These are phyloP conservation scores for Heterohyrax brucei DNA, from an alignment of 2,797 vertebrate species.

Conservation along the genomic window DNA sequence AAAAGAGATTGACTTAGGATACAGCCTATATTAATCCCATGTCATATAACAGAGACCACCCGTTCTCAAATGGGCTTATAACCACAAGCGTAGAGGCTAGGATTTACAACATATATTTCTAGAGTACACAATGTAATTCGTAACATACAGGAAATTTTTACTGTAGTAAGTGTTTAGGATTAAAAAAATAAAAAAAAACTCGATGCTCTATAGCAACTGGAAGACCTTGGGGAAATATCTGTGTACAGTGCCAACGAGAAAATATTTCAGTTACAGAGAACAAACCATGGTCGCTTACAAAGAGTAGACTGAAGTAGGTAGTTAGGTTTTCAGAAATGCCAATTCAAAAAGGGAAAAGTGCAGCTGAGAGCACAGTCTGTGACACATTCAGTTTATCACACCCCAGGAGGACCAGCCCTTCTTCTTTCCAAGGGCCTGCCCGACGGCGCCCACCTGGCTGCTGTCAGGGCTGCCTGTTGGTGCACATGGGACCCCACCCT, in stretches of 20 bases:
- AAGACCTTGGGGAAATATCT: constrained; percentile 70
- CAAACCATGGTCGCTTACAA: constrained; percentile 41
- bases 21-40: too few relatives aligned
- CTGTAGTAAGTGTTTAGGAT: constrained; percentile 66
- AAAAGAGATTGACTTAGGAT: too few relatives aligned
- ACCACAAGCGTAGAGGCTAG: too few relatives aligned
- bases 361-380: neutral
- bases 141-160: constrained; percentile 70
- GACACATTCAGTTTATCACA: neutral
- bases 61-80: too few relatives aligned
- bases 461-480: neutral
- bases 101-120: too few relatives aligned
- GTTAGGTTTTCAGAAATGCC: constrained; percentile 63
- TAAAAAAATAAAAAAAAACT: constrained; percentile 24
- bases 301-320: constrained; percentile 44
- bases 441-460: neutral
- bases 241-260: constrained; percentile 66
- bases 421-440: neutral
- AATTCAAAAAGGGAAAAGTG: neutral
- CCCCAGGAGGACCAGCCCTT: neutral
- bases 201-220: constrained; percentile 55
- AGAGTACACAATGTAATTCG: too few relatives aligned
- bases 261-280: constrained; percentile 77
- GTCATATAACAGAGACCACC: too few relatives aligned
- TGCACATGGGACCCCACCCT: neutral